phyloP scores from a whole-genome alignment of 2,888 invertebrate genomes.

The Operophtera brumata region DNA sequence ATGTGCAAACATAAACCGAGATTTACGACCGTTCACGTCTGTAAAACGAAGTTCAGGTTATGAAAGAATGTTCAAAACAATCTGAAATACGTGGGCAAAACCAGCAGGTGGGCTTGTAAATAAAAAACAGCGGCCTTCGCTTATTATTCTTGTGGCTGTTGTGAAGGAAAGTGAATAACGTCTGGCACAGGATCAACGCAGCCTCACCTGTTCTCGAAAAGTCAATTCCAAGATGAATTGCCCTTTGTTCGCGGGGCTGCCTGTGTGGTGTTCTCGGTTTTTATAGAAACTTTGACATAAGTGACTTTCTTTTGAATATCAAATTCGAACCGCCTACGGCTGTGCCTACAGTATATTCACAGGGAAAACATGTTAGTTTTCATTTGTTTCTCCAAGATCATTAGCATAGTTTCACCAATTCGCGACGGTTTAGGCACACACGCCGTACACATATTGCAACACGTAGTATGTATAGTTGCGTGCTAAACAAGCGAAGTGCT shows the following conservation, averaged over 20 bases:
- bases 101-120: constrained; percentile 68
- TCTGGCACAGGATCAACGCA: constrained; percentile 55
- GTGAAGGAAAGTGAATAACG: constrained; percentile 62
- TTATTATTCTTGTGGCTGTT: constrained; percentile 56
- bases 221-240: constrained; percentile 67
- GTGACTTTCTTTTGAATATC: constrained; percentile 42
- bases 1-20: constrained; percentile 64
- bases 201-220: constrained; percentile 70
- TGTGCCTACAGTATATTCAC: not conserved
- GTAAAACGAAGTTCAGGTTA: constrained; percentile 66
- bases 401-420: constrained; percentile 68
- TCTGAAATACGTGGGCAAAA: constrained; percentile 61
- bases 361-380: constrained; percentile 34
- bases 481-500: constrained; percentile 65
- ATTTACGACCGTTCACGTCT: constrained; percentile 65
- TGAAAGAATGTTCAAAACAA: constrained; percentile 70
- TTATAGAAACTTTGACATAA: constrained; percentile 60
- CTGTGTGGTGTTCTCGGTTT: constrained; percentile 51
- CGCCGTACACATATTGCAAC: constrained; percentile 51
- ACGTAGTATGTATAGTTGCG: constrained; percentile 58
- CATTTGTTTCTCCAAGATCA: constrained; percentile 42
- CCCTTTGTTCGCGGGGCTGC: constrained; percentile 69
- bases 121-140: constrained; percentile 64
- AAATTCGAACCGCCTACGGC: constrained; percentile 18
- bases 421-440: constrained; percentile 53